Conservation (phyloP, 2,888 invertebrate species). For the Mythimna loreyi region DNA sequence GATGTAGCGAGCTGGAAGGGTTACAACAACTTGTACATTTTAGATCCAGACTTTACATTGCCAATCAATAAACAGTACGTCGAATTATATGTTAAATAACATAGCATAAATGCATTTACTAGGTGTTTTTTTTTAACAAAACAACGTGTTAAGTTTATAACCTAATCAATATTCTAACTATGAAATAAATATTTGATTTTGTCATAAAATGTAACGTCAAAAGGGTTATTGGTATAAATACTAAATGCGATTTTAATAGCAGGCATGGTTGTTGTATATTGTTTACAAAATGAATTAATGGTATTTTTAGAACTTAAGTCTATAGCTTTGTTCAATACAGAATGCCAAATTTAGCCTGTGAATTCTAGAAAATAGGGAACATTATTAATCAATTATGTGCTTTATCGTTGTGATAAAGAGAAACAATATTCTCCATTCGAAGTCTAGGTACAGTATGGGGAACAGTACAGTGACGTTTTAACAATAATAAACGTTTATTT, state of each 20-base stretch:
- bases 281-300: not conserved
- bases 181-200: constrained; percentile 6
- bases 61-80: too few species aligned
- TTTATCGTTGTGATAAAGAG: not conserved
- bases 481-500: too few species aligned
- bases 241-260: constrained; percentile 4
- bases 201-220: constrained; percentile 6
- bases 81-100: too few species aligned
- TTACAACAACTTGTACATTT: not conserved
- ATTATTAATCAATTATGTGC: not conserved
- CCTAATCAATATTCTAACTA: constrained; percentile 1
- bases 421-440: not conserved
- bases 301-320: not conserved
- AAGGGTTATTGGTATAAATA: not conserved
- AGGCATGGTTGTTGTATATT: constrained; percentile 6
- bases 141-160: not conserved
- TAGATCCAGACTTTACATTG: not conserved
- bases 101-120: too few species aligned
- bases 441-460: too few species aligned
- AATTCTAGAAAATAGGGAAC: not conserved
- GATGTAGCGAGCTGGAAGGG: constrained; percentile 59
- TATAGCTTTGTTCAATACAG: not conserved
- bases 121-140: not conserved
- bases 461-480: too few species aligned
- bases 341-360: not conserved